phyloP scores from a whole-genome alignment of 2,888 invertebrate genomes.

The Toxonevra muliebris region DNA sequence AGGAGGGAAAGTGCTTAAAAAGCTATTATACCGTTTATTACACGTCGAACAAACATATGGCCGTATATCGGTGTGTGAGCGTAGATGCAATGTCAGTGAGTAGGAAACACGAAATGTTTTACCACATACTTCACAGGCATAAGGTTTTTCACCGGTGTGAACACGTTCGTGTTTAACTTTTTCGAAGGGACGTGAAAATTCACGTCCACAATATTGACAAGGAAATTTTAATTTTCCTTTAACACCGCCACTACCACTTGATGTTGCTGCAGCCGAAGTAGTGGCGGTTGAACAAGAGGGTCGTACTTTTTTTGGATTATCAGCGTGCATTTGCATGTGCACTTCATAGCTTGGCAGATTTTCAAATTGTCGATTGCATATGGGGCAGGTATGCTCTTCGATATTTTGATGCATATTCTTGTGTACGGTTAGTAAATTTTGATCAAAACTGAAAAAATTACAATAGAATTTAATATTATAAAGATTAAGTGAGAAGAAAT shows the following conservation, averaged over 20 bases:
- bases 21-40: constrained; percentile 67
- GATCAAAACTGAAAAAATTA: constrained; percentile 52
- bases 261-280: constrained; percentile 1
- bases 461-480: constrained; percentile 1
- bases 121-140: constrained; percentile 81
- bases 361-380: constrained; percentile 78
- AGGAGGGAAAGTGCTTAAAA: neutral
- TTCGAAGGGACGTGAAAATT: constrained; percentile 79
- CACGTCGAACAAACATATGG: constrained; percentile 80
- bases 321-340: constrained; percentile 76
- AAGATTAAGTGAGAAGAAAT: neutral
- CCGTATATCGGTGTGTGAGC: constrained; percentile 80
- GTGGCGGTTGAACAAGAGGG: constrained; percentile 24
- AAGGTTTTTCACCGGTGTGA: constrained; percentile 84
- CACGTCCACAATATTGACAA: constrained; percentile 77
- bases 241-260: constrained; percentile 27
- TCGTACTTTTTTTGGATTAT: constrained; percentile 39
- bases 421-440: constrained; percentile 67
- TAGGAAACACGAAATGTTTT: constrained; percentile 83
- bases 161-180: constrained; percentile 87
- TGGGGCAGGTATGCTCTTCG: constrained; percentile 70
- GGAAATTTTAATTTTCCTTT: constrained; percentile 68
- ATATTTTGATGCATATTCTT: constrained; percentile 73
- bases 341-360: constrained; percentile 73
- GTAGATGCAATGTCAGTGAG: constrained; percentile 80